A percentile compares a stretch with the other conserved stretches of the same genome.
phyloP scores from a whole-genome alignment of 1,140 invertebrate species.

The Drosophila auraria region DNA sequence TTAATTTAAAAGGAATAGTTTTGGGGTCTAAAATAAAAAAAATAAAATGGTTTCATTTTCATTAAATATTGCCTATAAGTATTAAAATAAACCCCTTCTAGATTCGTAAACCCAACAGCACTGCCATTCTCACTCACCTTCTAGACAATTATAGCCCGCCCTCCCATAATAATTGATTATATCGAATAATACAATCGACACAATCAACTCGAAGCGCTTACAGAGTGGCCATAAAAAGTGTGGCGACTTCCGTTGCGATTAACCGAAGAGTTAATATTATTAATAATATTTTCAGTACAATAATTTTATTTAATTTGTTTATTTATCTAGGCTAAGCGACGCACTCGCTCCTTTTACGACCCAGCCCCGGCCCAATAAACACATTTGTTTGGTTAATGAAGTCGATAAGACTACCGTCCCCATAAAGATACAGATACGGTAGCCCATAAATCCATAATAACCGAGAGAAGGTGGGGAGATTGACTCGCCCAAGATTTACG shows the following conservation, averaged over 20 bases:
- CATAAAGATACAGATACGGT: slow-evolving; percentile 76
- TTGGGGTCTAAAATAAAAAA: no score
- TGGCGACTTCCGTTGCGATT: slow-evolving; percentile 40
- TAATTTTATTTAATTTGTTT: slow-evolving; percentile 83
- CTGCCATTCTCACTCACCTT: not conserved
- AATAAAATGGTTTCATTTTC: not conserved
- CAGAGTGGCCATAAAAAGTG: slow-evolving; percentile 17
- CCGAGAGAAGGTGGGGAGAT: slow-evolving; percentile 25
- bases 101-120: no score
- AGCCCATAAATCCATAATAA: slow-evolving; percentile 65
- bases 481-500: slow-evolving; percentile 68
- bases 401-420: slow-evolving; percentile 74
- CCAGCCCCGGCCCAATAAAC: slow-evolving; percentile 58
- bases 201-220: slow-evolving; percentile 1
- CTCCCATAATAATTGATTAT: slow-evolving; percentile 20
- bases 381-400: slow-evolving; percentile 82
- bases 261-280: slow-evolving; percentile 53
- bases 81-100: not conserved
- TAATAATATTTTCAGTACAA: slow-evolving; percentile 73
- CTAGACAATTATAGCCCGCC: slow-evolving; percentile 2
- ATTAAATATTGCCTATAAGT: not conserved
- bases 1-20: no score
- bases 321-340: slow-evolving; percentile 70
- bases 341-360: slow-evolving; percentile 36
- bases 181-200: slow-evolving; percentile 23